Base-by-base conservation (phyloP, 1,140 invertebrate species). In the Aphelenchoides fujianensis region DNA sequence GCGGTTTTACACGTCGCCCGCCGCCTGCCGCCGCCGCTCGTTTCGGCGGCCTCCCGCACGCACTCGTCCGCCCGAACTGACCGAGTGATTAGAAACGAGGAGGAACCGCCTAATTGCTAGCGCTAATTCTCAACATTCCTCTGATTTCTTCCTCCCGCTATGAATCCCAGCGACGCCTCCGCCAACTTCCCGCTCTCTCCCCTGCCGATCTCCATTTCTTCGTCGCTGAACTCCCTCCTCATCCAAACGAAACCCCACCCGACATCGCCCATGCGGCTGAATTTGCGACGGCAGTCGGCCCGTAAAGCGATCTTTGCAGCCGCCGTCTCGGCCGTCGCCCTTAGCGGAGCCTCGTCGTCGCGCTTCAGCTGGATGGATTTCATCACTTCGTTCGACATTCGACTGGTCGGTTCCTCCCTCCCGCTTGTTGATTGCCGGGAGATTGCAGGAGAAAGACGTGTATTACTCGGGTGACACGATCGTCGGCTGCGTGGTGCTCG, bases 391-490 rank as follows among this genome's bases (percentile, higher is more conserved):
- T 82, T 82, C 53, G 80, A 82, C 55, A 82, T 82, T 70, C 72
- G 82, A 30, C 69, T 82, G 16, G 76, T 27, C 2, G 3, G 2
- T 3, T 30, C 31, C 34, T 5, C 23, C 12, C 23, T n/a, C 27
- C 19, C 1, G 23, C 48, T 1, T 23, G 12, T 12, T 19, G 54
- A 16, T 74, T 54, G 28, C 74, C 16, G 27, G n/a, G n/a, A n/a
- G n/a, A n/a, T 12, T 35, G 35, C 28, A n/a, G 23, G 32, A 69
- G 61, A 72, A 77, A 66, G 80, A 82, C 48, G 72, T 84, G 41
- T 82, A 79, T 61, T 82, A 82, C 67, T 71, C 78, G 23, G 79
- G 81, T 23, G 81, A 82, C 32, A 54, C 68, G n/a, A 37, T 82
- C 19, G 64, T 57, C 41, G 81, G 81, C 0, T 68, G 72, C 61